Evolutionary conservation across 1,140 invertebrate genomes (phyloP).

Genomic region (Drosophila sp.): DNA sequence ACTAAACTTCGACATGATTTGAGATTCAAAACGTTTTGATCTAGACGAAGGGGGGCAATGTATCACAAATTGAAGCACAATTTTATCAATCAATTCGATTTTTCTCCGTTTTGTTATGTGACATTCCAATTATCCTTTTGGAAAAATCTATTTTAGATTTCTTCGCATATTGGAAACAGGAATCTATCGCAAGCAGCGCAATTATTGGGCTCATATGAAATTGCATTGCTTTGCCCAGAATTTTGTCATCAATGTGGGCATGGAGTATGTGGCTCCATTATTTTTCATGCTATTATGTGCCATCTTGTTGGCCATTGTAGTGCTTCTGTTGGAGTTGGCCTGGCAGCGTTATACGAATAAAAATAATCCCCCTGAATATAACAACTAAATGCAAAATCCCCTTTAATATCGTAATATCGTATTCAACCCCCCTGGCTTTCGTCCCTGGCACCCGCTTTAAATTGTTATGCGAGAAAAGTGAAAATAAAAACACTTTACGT

Average conservation of each 20-base stretch:
- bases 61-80: no score
- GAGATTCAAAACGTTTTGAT: no score
- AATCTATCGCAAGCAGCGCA: constrained; percentile 64
- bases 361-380: constrained; percentile 5
- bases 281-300: constrained; percentile 69
- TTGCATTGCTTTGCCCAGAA: constrained; percentile 71
- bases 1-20: no score
- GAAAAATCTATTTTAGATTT: constrained; percentile 30
- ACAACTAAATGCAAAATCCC: constrained; percentile 32
- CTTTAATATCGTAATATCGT: constrained; percentile 25
- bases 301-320: constrained; percentile 58
- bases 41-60: no score
- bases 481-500: constrained; percentile 65
- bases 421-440: no score
- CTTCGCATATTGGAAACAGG: constrained; percentile 69
- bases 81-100: no score
- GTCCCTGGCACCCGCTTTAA: constrained; percentile 2
- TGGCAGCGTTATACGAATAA: constrained; percentile 55
- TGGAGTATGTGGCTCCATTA: constrained; percentile 78
- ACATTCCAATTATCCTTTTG: no score
- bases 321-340: constrained; percentile 56
- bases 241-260: constrained; percentile 71
- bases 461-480: constrained; percentile 33
- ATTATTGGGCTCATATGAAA: constrained; percentile 60
- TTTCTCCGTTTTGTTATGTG: no score